Percentiles rank a stretch among this genome's conserved stretches.
Conservation (phyloP, 53 echinoderm and acorn worm genomes). For the Temnopleurus reevesii region DNA sequence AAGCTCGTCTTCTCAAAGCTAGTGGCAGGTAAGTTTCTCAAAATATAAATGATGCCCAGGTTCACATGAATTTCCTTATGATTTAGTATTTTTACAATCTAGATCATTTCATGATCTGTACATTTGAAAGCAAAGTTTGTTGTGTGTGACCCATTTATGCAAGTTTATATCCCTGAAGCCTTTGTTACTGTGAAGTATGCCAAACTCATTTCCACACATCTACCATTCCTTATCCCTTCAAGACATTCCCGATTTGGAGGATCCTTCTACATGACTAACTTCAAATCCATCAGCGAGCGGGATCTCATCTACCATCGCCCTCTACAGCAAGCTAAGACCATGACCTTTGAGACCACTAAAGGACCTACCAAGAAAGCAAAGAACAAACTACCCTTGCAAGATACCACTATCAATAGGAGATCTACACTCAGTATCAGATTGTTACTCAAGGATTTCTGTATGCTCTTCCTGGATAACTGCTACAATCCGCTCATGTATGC, state of each 20-base stretch:
- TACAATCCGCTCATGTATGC: slow-evolving; percentile 94
- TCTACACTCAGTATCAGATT: slow-evolving; percentile 92
- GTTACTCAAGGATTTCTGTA: slow-evolving; percentile 95
- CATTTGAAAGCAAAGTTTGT: no score
- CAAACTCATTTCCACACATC: no score
- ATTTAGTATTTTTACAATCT: no score
- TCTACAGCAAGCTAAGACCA: slow-evolving; percentile 70
- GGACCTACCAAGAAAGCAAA: slow-evolving; percentile 81
- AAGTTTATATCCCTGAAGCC: no score
- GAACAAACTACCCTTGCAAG: slow-evolving; percentile 90
- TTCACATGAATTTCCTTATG: no score
- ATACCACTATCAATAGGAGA: slow-evolving; percentile 68
- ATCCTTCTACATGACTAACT: slow-evolving; percentile 87
- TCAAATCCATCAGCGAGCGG: slow-evolving; percentile 92
- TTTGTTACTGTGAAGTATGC: no score
- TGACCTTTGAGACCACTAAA: slow-evolving; percentile 88
- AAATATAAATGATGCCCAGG: background rate
- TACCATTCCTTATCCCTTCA: no score
- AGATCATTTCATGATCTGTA: no score
- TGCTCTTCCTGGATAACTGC: slow-evolving; percentile 91
- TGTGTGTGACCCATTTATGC: no score
- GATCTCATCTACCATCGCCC: slow-evolving; percentile 91
- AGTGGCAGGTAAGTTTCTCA: slow-evolving; percentile 86
- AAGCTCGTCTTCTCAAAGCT: slow-evolving; percentile 62
- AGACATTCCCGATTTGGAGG: slow-evolving; percentile 93